Base-by-base conservation (phyloP, 2,113 vertebrate species). In the Coryphaenoides rupestris region DNA sequence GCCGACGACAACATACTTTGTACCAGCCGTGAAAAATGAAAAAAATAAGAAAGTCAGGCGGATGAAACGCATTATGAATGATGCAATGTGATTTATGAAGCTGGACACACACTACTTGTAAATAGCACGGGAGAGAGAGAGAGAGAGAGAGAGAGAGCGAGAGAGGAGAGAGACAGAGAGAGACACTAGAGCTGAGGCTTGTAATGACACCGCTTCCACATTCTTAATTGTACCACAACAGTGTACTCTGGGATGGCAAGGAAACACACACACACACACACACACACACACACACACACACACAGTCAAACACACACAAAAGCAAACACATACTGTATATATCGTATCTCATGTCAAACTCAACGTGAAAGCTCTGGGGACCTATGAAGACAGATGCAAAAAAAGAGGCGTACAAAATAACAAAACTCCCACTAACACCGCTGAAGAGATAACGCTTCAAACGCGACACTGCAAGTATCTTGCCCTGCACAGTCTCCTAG, bases 81-180 rank as follows among this genome's bases (percentile, higher is more conserved):
- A 67, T 69, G 16, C 49, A 54, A 65, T 67, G 65, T 49, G 66
- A 79, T 79, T 58, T 50, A n/a, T 70, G 76, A 45, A 77, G 81
- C 83, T 86, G 79, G 80, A 86, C 84, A 81, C 82, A 73, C 57
- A 61, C 65, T 55, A 84, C 70, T 80, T 91, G 87, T 91, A 90
- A 88, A 90, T 90, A 90, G 80, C 86, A 82, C 75, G 63, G 77
- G 75, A 71, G 69, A 72, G 71, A 81, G n/a, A n/a, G n/a, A n/a
- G n/a, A n/a, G n/a, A n/a, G n/a, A n/a, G n/a, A n/a, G n/a, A n/a
- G n/a, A n/a, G n/a, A n/a, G n/a, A n/a, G n/a, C n/a, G n/a, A n/a
- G n/a, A n/a, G n/a, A n/a, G n/a, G n/a, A n/a, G n/a, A n/a, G n/a
- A n/a, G n/a, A n/a, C n/a, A 71, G 69, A 72, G 71, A 81, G 80